Base-by-base conservation (phyloP, 2,888 invertebrate genomes). In the Drosophila monieri region DNA sequence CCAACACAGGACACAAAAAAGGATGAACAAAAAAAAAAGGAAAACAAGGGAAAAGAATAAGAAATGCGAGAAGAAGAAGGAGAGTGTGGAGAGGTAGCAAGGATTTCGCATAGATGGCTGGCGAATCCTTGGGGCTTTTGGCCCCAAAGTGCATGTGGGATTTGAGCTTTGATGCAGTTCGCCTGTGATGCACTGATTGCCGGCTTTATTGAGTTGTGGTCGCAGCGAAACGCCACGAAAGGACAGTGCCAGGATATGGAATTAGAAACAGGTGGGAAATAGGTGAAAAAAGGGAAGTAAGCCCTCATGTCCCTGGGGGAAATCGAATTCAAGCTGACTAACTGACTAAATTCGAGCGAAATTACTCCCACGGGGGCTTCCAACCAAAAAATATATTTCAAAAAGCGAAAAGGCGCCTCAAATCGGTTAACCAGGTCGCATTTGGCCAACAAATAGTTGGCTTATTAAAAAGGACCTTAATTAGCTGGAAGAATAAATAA, bases 61-160 rank as follows among this genome's bases (percentile, higher is more conserved):
- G n/a, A 0, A 30, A 15, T 9, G 27, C 41, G 8, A n/a, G 25
- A 35, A 9, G 9, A 25, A 43, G 35, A 35, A 3, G 52, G 35
- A 4, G n/a, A 10, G 27, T 39, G n/a, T 2, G 18, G 57, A 27
- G 18, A 15, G 14, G 4, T 44, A 12, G 21, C 15, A 12, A 12
- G 60, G 30, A 47, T 60, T 60, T 37, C 37, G 21, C 27, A 59
- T 59, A 47, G 47, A 61, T 47, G 52, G 18, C 65, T 23, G 23
- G 37, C 46, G 65, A 53, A 47, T 65, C 52, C 65, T 65, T 60
- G 0, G 65, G 21, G 66, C 53, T 65, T 52, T 35, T 60, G 61
- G 49, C 32, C 35, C 65, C 30, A 65, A 62, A 77, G 69, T 69
- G 77, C 80, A 80, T 74, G 77, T 56, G 74, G 80, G 80, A 77